These are phyloP conservation scores for Pristiophorus japonicus DNA, from an alignment of 2,113 vertebrate genomes.

Conservation along the genomic window DNA sequence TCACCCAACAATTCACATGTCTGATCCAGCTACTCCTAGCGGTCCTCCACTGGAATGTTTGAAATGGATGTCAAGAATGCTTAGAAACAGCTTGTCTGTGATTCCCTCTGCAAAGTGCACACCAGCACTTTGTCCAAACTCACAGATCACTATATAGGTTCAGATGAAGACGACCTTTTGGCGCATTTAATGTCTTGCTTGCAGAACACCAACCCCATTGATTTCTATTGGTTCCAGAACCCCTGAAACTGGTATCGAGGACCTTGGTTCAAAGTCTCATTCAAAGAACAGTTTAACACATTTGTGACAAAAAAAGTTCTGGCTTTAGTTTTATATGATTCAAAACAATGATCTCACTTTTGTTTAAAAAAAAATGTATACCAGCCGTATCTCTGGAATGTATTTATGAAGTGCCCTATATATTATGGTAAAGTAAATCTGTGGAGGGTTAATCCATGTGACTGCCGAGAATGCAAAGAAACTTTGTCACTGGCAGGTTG, in stretches of 20 bases:
- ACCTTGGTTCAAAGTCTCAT: not conserved
- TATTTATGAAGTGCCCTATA: too few relatives aligned
- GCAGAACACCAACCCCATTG: not conserved
- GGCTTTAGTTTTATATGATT: not conserved
- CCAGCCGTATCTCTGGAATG: too few relatives aligned
- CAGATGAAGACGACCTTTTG: not conserved
- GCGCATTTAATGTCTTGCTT: not conserved
- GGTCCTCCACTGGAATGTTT: not conserved
- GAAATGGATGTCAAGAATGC: too few relatives aligned
- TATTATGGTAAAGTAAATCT: too few relatives aligned
- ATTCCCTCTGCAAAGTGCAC: not conserved
- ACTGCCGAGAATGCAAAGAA: too few relatives aligned
- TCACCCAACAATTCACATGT: not conserved
- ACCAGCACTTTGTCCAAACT: not conserved
- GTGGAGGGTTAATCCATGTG: too few relatives aligned
- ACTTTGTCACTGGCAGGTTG: too few relatives aligned
- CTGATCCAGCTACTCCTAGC: not conserved
- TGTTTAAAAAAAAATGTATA: too few relatives aligned
- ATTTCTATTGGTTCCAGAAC: not conserved
- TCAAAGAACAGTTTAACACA: not conserved
- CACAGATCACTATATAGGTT: not conserved
- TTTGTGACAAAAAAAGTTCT: not conserved
- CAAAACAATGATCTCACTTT: not conserved
- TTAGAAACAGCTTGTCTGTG: too few relatives aligned
- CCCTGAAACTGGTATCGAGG: not conserved